Base-by-base conservation (phyloP, 2,113 vertebrate species). In the Podilymbus podiceps region DNA sequence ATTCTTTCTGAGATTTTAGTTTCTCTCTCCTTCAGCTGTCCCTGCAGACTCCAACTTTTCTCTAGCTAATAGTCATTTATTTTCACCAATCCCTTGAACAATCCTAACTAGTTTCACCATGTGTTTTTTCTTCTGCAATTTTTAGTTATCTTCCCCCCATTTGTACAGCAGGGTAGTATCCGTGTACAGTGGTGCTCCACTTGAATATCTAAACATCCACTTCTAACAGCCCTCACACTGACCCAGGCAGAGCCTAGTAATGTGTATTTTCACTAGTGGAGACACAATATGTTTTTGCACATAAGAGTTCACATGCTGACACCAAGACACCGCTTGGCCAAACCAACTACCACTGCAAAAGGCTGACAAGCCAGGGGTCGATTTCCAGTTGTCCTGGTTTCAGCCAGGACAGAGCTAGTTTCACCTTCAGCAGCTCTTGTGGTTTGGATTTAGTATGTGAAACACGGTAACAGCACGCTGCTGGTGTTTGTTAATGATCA, bases 51-150 rank as follows among this genome's bases (percentile, higher is more conserved):
- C 24, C 19, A 81, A 15, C 11, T 80, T 22, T 46, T 22, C 9
- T 58, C 4, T 53, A 20, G 20, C 33, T 73, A 53, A 44, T 1
- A 35, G 28, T 7, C 0, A 21, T 66, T 77, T 73, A 42, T 80
- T 84, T 87, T 74, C 63, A 66, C 20, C 6, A 21, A 73, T 86
- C 30, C 40, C 22, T 73, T 62, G 53, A 89, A 80, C 14, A 66
- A 69, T 24, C 6, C 16, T 33, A 53, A 58, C 3, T 6, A 38
- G 4, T 40, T 49, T 89, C 27, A 69, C 27, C 0, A 0, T 5
- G 14, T 52, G 12, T 16, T 20, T 75, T 78, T 73, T 6, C 17
- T 44, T 53, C 33, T 52, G 25, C 20, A 52, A 4, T 38, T 79
- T 52, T 56, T 15, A 63, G 10, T 38, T n/a, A 85, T 28, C 9